A percentile compares a stretch with the other conserved stretches of the same genome.
Evolutionary conservation across 2,113 vertebrate species (phyloP).

Genomic region (Halichoeres trimaculatus): DNA sequence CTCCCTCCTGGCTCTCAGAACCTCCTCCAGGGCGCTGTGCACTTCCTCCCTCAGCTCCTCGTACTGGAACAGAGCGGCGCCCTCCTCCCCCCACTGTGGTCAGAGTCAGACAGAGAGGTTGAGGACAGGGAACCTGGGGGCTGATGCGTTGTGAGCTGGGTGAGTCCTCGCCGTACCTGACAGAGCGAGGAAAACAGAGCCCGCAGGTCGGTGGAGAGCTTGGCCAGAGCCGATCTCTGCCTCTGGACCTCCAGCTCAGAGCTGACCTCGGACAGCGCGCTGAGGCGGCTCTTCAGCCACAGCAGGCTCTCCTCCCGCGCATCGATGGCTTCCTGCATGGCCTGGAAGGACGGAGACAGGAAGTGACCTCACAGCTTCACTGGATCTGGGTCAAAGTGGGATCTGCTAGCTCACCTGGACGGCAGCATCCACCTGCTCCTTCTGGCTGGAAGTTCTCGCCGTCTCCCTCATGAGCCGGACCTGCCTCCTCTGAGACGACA

Average conservation of each 20-base stretch:
- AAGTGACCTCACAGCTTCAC: not conserved
- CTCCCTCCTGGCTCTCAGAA: slow-evolving; percentile 85
- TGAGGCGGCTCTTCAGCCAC: slow-evolving; percentile 90
- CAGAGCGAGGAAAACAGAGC: slow-evolving; percentile 82
- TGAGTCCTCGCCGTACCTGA: slow-evolving; percentile 87
- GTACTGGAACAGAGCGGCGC: slow-evolving; percentile 84
- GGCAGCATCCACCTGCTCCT: slow-evolving; percentile 79
- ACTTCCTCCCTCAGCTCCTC: slow-evolving; percentile 88
- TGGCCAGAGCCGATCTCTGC: slow-evolving; percentile 85
- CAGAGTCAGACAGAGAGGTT: not conserved
- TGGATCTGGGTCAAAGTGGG: not conserved
- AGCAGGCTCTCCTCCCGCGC: slow-evolving; percentile 84
- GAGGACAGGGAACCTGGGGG: not conserved
- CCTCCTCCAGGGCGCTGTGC: slow-evolving; percentile 85
- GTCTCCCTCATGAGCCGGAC: slow-evolving; percentile 82
- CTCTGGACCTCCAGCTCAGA: slow-evolving; percentile 86
- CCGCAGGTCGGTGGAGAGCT: slow-evolving; percentile 87
- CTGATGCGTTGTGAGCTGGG: no score
- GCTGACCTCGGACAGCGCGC: slow-evolving; percentile 84
- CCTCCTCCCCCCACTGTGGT: slow-evolving; percentile 84
- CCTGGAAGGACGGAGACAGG: slow-evolving; percentile 66
- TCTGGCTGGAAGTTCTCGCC: slow-evolving; percentile 75
- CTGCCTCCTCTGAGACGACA: slow-evolving; percentile 84
- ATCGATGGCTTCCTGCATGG: slow-evolving; percentile 82
- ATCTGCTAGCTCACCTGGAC: slow-evolving; percentile 82